Evolutionary conservation across 1,140 invertebrate genomes (phyloP), one percentile per base, ranked within the genome.

Genomic region (Thaumetopoea pityocampa): DNA sequence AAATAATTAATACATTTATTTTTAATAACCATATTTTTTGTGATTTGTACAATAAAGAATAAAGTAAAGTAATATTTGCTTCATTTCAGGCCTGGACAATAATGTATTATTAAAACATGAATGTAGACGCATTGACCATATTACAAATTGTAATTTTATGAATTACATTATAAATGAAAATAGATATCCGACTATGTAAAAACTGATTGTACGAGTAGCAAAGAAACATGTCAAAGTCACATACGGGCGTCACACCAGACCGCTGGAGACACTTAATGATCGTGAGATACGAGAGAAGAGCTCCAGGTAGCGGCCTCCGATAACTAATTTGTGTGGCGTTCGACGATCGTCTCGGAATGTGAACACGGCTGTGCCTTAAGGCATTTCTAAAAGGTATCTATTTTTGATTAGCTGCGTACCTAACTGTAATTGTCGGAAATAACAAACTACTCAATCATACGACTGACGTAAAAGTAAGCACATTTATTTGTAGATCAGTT

Each of bases 281-380:
- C 37, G 36, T 46, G 46, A 40, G 42, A 50, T 26, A 33, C 23
- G n/a, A 29, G 27, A n/a, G 26, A 18, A 17, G 27, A n/a, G n/a
- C n/a, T 11, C 15, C 46, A 55, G 51, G 49, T 59, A 52, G 40
- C 33, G 41, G 20, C 41, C 51, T 54, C 44, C 29, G 42, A 46
- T 24, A 22, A 42, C 51, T 51, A 63, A 63, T 67, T 60, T 55
- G 48, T 58, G 32, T 37, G 50, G 46, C 27, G 60, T 57, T 51
- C 53, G 19, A 45, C 20, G 33, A 26, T 26, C 20, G 45, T 51
- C 50, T 36, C 34, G 33, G 50, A 58, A 59, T 49, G 12, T 36
- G 44, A 48, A 41, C 46, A 51, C 17, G 8, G 6, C 6, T 17
- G 10, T 20, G 1, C 18, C 37, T 9, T 3, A 11, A 19, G 37